Base-by-base conservation (phyloP, 2,797 vertebrate species). In the Denticeps clupeoides region DNA sequence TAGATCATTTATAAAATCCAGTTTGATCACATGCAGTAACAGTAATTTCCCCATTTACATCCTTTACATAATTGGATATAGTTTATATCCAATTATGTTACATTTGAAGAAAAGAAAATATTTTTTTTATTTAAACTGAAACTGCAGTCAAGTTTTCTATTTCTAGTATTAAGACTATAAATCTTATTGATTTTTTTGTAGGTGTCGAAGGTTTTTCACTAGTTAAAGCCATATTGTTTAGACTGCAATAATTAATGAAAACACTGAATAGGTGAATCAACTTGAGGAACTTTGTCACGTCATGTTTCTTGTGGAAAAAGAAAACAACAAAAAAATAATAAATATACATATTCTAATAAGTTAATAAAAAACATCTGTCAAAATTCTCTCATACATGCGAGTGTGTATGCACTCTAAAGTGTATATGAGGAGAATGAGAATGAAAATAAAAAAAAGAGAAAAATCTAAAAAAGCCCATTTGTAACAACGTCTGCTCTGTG, bases 191-290 rank as follows among this genome's bases (percentile, higher is more conserved):
- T 31, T 1, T 75, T 74, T 12, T 73, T 78, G 73, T 85, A 80
- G 79, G 73, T 81, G 76, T 81, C 78, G 83, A 72, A 69, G 73
- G 75, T 73, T 65, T 82, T 82, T 80, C 80, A 89, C 87, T 91
- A 91, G 89, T 88, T 85, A 83, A 97, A 94, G 92, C 91, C 90
- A 95, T 95, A 93, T 85, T 82, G 82, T 90, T 91, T 94, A 89
- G 86, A 91, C 78, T 80, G 91, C 90, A 95, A 97, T 95, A 93
- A 91, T 88, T 65, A 67, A 55, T 70, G 58, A 55, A 70, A 74
- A 73, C 53, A 70, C 53, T 55, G 53, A 62, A 64, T 59, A 72
- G 37, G 58, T 63, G 55, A 63, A 70, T 71, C 68, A 59, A 56
- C 48, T 60, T 65, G 60, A 50, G 10, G 56, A 55, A 25, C 38